Conservation (phyloP, 2,113 vertebrate species). For the Orycteropus afer region DNA sequence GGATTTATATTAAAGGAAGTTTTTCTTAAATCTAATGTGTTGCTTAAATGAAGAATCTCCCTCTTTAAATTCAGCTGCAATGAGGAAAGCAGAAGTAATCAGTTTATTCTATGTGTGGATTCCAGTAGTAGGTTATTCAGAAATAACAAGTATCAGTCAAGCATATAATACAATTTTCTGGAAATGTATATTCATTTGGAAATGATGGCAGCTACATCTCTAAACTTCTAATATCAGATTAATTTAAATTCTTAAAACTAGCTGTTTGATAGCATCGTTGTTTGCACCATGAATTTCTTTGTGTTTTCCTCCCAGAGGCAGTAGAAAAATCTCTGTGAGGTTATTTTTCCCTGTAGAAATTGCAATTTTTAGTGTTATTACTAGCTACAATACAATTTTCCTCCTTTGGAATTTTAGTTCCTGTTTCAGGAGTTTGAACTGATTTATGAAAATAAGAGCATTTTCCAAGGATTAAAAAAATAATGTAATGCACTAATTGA, state of each 20-base stretch:
- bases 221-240: not conserved
- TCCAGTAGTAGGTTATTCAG: not conserved
- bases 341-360: constrained; percentile 20
- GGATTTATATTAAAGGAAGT: not conserved
- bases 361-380: constrained; percentile 30
- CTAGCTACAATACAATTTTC: not conserved
- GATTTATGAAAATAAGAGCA: constrained; percentile 31
- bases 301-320: not conserved
- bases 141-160: not conserved
- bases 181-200: constrained; percentile 30
- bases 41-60: not conserved
- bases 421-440: constrained; percentile 42
- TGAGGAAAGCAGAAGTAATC: not conserved
- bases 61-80: not conserved
- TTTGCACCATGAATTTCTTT: not conserved
- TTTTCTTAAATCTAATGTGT: not conserved
- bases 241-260: not conserved
- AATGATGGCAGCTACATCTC: not conserved
- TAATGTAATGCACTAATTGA: not conserved
- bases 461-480: constrained; percentile 52
- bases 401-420: constrained; percentile 46
- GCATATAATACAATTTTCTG: not conserved
- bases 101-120: not conserved
- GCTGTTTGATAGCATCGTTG: not conserved
- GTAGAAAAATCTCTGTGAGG: not conserved